phyloP scores from a whole-genome alignment of 1,140 invertebrate species.

The Lanistes nyassanus region DNA sequence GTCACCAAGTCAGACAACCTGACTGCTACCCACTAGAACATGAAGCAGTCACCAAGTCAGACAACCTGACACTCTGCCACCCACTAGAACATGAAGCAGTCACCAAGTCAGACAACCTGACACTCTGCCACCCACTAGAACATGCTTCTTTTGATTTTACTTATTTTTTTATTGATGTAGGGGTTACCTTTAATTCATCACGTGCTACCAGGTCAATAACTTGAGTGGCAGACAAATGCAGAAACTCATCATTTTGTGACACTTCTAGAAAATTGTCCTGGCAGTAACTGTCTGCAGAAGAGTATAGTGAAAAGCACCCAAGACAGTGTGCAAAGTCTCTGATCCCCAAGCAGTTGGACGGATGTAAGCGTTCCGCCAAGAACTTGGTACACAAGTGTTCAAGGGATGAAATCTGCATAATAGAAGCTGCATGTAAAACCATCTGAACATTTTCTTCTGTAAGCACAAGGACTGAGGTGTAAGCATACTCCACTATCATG shows the following conservation, averaged over 20 bases:
- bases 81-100: too few relatives aligned
- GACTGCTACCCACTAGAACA: too few relatives aligned
- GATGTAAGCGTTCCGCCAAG: constrained; percentile 86
- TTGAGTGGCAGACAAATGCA: constrained; percentile 31
- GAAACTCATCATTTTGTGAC: constrained; percentile 38
- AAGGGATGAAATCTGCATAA: constrained; percentile 84
- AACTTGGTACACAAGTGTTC: constrained; percentile 87
- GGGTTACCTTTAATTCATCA: constrained; percentile 24
- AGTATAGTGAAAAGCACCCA: constrained; percentile 33
- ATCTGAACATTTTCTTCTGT: constrained; percentile 77
- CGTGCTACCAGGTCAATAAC: constrained; percentile 23
- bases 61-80: too few relatives aligned
- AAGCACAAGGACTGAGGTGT: constrained; percentile 23
- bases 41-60: too few relatives aligned
- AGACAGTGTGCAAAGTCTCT: constrained; percentile 88
- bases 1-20: too few relatives aligned
- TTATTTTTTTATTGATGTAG: too few relatives aligned
- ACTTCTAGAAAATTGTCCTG: constrained; percentile 37
- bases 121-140: too few relatives aligned
- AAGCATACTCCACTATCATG: constrained; percentile 33
- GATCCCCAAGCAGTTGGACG: constrained; percentile 91
- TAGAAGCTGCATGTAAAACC: constrained; percentile 83
- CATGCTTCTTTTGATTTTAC: too few relatives aligned
- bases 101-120: too few relatives aligned
- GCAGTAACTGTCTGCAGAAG: constrained; percentile 32